Conservation (phyloP, 2,888 invertebrate species). For the Tinea trinotella region DNA sequence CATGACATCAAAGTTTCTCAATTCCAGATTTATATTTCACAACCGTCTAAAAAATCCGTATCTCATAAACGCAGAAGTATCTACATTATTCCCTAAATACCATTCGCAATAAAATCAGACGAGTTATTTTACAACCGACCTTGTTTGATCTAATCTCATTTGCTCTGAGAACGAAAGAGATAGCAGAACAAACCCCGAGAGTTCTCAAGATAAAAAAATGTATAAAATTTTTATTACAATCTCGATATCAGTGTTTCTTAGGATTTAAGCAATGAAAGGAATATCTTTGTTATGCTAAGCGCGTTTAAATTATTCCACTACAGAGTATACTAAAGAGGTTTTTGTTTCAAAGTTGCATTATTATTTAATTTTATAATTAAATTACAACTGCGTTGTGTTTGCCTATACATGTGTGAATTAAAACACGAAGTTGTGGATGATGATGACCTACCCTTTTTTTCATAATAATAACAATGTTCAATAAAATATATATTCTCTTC, state of each 20-base stretch:
- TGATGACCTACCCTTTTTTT: too few relatives aligned
- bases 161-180: neutral
- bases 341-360: too few relatives aligned
- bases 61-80: constrained; percentile 7
- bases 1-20: neutral
- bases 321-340: too few relatives aligned
- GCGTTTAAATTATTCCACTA: neutral
- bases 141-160: constrained; percentile 11
- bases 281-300: neutral
- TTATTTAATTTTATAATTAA: too few relatives aligned
- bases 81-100: constrained; percentile 13
- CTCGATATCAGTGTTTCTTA: constrained; percentile 2
- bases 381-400: too few relatives aligned
- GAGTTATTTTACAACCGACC: constrained; percentile 8
- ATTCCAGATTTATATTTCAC: constrained; percentile 1
- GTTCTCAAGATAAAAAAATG: constrained; percentile 4
- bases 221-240: constrained; percentile 13
- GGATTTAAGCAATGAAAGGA: neutral
- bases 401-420: too few relatives aligned
- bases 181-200: neutral
- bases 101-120: constrained; percentile 9
- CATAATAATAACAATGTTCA: too few relatives aligned
- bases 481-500: too few relatives aligned
- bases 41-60: constrained; percentile 4
- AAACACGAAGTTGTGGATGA: too few relatives aligned